Evolutionary conservation across 2,113 vertebrate species (phyloP), one percentile per base, ranked within the genome.

Genomic region (Rattus norvegicus): DNA sequence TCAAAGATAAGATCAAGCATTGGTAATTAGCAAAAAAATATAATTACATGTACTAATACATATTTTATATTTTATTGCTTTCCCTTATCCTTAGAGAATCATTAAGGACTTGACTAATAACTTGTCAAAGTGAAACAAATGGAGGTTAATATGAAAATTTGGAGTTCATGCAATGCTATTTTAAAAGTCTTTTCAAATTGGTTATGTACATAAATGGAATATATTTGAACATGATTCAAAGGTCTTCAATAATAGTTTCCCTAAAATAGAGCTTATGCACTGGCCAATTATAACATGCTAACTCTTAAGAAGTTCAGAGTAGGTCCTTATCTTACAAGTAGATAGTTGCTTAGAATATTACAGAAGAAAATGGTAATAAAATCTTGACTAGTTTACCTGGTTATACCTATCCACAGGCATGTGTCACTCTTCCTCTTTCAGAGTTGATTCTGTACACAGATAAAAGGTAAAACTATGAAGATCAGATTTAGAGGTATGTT

Each of bases 121-220:
- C 8, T 43, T 85, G 13, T 88, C 22, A 91, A 77, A 88, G 43
- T 70, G 33, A 95, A 88, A 30, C 63, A 91, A 36, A 11, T 80
- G 39, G 56, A n/a, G 26, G 24, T 90, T 52, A 36, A 59, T 28
- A n/a, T 87, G 9, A 16, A 73, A 2, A 84, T 90, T 73, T 88
- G n/a, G 72, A 73, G 94, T 93, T 33, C 33, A 91, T 76, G 36
- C 17, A 52, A 5, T 65, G 14, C 19, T 33, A 73, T 91, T 77
- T 94, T 93, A 69, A 93, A 89, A 91, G 91, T 11, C 56, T 92
- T 63, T 77, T 77, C 11, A 90, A 91, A 26, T 77, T 77, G 2
- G 28, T 30, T 77, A 43, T 47, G 61, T 22, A 83, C 14, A 88
- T 17, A 81, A 20, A 14, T 94, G 2, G 7, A 91, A 73, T 72